phyloP scores from a whole-genome alignment of 2,888 invertebrate genomes.

The Tortrix viridana region DNA sequence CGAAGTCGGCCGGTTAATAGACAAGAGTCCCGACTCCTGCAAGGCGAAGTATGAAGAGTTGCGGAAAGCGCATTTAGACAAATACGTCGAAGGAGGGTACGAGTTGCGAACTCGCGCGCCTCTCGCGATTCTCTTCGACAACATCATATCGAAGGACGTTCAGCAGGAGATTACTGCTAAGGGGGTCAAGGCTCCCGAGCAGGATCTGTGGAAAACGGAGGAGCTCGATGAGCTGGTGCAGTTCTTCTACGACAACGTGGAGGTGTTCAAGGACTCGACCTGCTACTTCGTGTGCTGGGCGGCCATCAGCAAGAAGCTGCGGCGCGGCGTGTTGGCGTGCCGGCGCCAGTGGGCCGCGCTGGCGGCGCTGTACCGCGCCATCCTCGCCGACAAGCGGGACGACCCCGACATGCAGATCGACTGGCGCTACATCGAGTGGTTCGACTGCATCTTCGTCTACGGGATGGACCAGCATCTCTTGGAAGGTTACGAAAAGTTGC shows the following conservation, averaged over 20 bases:
- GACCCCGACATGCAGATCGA: slow-evolving; percentile 73
- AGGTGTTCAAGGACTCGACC: slow-evolving; percentile 67
- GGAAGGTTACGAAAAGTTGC: slow-evolving; percentile 57
- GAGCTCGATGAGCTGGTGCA: slow-evolving; percentile 65
- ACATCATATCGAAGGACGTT: slow-evolving; percentile 66
- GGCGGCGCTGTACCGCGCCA: slow-evolving; percentile 59
- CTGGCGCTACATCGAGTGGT: slow-evolving; percentile 75
- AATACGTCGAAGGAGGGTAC: slow-evolving; percentile 57
- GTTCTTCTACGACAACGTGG: slow-evolving; percentile 66
- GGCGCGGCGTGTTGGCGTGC: slow-evolving; percentile 52
- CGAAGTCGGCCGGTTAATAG: slow-evolving; percentile 69
- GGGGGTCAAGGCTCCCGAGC: slow-evolving; percentile 35
- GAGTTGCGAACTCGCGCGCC: slow-evolving; percentile 58
- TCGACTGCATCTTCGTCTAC: slow-evolving; percentile 77
- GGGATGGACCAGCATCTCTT: slow-evolving; percentile 70
- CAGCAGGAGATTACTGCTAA: slow-evolving; percentile 50
- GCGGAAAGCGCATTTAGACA: slow-evolving; percentile 58
- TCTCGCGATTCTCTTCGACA: slow-evolving; percentile 66
- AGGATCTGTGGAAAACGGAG: slow-evolving; percentile 53
- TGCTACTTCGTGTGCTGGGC: slow-evolving; percentile 73
- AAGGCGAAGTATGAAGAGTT: slow-evolving; percentile 60
- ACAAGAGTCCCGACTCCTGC: slow-evolving; percentile 64
- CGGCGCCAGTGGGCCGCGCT: slow-evolving; percentile 67
- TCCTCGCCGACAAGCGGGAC: slow-evolving; percentile 71
- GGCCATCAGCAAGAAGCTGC: slow-evolving; percentile 56